Evolutionary conservation across 2,888 invertebrate genomes (phyloP).

Genomic region (Trichopoda pennipes): DNA sequence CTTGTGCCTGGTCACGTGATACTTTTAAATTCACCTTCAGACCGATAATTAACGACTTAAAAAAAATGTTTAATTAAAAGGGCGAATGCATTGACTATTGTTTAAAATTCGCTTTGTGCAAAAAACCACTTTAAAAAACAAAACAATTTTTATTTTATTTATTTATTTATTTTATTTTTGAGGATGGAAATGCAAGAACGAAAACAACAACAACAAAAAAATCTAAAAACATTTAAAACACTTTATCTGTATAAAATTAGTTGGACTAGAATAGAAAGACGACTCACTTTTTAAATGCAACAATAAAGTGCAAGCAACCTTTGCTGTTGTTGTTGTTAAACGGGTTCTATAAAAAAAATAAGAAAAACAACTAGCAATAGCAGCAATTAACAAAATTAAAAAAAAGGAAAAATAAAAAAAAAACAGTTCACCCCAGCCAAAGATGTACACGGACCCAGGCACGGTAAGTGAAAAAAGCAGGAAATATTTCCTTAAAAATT

Average conservation of each 20-base stretch:
- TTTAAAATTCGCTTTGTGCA: conserved; percentile 23
- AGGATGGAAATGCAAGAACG: conserved; percentile 27
- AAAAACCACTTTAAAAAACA: neutral
- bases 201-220: conserved; percentile 14
- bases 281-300: conserved; percentile 48
- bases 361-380: conserved; percentile 11
- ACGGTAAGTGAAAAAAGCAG: conserved; percentile 42
- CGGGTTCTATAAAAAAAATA: conserved; percentile 39
- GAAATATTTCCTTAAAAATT: conserved; percentile 63
- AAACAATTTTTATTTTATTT: conserved; percentile 9
- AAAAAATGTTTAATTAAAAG: too few species aligned
- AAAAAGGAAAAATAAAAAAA: neutral
- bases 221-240: conserved; percentile 62
- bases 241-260: conserved; percentile 64
- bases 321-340: conserved; percentile 47
- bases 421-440: conserved; percentile 55
- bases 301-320: conserved; percentile 41
- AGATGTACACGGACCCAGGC: conserved; percentile 35
- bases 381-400: conserved; percentile 44
- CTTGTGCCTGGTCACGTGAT: too few species aligned
- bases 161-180: conserved; percentile 21
- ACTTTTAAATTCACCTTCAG: too few species aligned
- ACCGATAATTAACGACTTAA: neutral
- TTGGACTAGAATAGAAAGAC: conserved; percentile 22
- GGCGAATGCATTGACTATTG: neutral